Base-by-base conservation (phyloP, 1,140 invertebrate species). In the Drosophila oshimai region DNA sequence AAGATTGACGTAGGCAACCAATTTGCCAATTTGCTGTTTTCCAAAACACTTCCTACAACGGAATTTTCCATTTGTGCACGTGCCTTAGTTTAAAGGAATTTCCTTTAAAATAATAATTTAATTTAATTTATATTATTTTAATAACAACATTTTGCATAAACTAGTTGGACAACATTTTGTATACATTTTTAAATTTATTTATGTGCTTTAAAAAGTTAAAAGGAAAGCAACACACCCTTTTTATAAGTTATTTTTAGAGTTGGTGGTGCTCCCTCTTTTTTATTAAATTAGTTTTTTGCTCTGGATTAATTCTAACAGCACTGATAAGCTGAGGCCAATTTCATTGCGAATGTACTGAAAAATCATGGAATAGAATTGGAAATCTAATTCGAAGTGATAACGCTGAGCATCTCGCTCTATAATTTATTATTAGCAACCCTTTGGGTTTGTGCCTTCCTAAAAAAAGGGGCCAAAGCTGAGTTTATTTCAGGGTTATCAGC, bases 11-110 rank as follows among this genome's bases (percentile, higher is more conserved):
- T 72, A 22, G 15, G 29, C 45, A 26, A 28, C 62, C 62, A 68
- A 55, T 69, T 69, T 46, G 64, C 34, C 64, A 70, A 49, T 71
- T 71, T 50, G 53, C 61, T 39, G 28, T 24, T 42, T 34, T 34
- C 12, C 29, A 15, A 42, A 58, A 55, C 33, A 10, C 37, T 45
- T 62, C 54, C 58, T 44, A 34, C n/a, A 42, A 41, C 33, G 60
- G 57, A 65, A 65, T 65, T 67, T 65, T 65, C 62, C 62, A 20
- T 6, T 45, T 45, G n/a, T n/a, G n/a, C n/a, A 62, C 53, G 44
- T 20, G 6, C 2, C 3, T 44, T 6, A 9, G 7, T 13, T 7
- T 1, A 13, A 12, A 44, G n/a, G 4, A 44, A 26, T 15, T 44
- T 44, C 1, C 12, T 29, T 3, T n/a, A 29, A 22, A 22, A 22